Conservation (phyloP, 1,140 invertebrate species). For the Bombus fervidus region DNA sequence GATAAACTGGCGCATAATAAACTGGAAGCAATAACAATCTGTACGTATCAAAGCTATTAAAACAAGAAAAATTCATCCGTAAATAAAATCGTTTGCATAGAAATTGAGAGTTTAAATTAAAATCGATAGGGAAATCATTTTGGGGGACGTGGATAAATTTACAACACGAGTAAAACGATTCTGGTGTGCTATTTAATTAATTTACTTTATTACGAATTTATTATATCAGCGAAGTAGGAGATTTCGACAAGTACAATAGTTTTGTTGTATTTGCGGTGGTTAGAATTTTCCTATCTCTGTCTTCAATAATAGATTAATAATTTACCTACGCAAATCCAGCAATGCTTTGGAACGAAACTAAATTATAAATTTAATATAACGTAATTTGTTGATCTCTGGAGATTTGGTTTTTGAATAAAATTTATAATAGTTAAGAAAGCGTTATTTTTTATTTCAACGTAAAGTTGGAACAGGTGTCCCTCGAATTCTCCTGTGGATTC, state of each 20-base stretch:
- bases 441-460: no score
- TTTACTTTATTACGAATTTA: no score
- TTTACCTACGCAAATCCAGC: background rate
- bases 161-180: background rate
- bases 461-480: no score
- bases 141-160: background rate
- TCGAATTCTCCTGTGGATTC: no score
- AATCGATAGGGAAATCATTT: background rate
- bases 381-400: no score
- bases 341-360: no score
- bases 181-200: background rate
- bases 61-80: background rate
- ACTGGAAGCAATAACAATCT: no score
- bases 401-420: no score
- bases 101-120: constrained; percentile 8
- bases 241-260: background rate
- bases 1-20: background rate
- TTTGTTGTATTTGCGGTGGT: background rate
- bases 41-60: background rate
- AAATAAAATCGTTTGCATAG: background rate
- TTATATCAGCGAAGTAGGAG: background rate
- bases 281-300: background rate
- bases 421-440: no score
- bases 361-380: no score
- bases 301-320: background rate